phyloP scores from a whole-genome alignment of 2,888 invertebrate genomes.

The Pyrrhia umbra region DNA sequence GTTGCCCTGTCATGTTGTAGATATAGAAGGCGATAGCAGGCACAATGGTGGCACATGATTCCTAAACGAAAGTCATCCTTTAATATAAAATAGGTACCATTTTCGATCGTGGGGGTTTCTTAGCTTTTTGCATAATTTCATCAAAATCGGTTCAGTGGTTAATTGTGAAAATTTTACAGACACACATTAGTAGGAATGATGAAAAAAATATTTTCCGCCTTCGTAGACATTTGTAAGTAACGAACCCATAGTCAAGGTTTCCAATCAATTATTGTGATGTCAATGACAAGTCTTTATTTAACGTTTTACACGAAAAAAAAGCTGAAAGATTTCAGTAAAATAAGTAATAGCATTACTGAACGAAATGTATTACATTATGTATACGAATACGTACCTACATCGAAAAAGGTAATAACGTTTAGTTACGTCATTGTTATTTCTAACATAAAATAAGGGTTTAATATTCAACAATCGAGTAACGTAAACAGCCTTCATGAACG shows the following conservation, averaged over 20 bases:
- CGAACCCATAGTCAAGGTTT: slow-evolving; percentile 34
- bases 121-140: too few species aligned
- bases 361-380: neutral
- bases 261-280: slow-evolving; percentile 32
- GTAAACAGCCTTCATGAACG: slow-evolving; percentile 23
- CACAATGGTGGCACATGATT: too few species aligned
- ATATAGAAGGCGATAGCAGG: too few species aligned
- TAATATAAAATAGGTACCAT: too few species aligned
- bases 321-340: slow-evolving; percentile 3
- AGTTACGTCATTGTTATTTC: slow-evolving; percentile 1
- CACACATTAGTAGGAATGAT: neutral
- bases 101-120: too few species aligned
- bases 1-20: too few species aligned
- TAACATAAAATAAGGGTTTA: slow-evolving; percentile 5
- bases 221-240: slow-evolving; percentile 8
- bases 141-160: too few species aligned
- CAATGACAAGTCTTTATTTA: slow-evolving; percentile 25
- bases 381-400: neutral
- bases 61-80: too few species aligned
- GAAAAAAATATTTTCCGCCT: slow-evolving; percentile 16
- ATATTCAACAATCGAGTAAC: slow-evolving; percentile 15
- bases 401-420: neutral
- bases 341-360: slow-evolving; percentile 20
- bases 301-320: slow-evolving; percentile 23
- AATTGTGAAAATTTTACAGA: too few species aligned